These are phyloP conservation scores for Esox lucius DNA, from an alignment of 2,797 vertebrate species.

Conservation along the genomic window DNA sequence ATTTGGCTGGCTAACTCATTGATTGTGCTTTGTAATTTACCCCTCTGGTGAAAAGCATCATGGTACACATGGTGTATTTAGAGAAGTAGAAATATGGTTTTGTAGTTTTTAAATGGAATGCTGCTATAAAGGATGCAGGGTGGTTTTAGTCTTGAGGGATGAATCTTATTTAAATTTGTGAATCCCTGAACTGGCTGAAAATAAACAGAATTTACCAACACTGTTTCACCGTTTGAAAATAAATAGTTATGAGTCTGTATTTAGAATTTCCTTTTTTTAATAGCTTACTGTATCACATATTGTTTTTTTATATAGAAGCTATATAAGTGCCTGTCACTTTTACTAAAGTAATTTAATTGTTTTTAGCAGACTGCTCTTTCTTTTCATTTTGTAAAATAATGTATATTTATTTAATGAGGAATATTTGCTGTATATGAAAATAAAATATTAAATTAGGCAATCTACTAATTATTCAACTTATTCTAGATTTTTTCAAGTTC, in stretches of 20 bases:
- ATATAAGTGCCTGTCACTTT: not conserved
- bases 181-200: not conserved
- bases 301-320: not conserved
- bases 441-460: not conserved
- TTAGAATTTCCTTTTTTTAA: not conserved
- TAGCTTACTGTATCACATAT: constrained; percentile 6
- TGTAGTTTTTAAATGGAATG: not conserved
- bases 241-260: constrained; percentile 4
- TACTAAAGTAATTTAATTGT: not conserved
- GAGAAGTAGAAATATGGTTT: not conserved
- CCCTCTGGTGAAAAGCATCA: too few species aligned
- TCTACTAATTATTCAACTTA: not conserved
- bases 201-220: not conserved
- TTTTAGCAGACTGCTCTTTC: not conserved
- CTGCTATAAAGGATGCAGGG: not conserved
- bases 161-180: not conserved
- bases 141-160: not conserved
- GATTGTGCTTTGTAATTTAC: too few species aligned
- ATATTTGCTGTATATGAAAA: not conserved
- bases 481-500: not conserved
- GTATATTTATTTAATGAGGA: not conserved
- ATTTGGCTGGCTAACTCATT: too few species aligned
- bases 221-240: not conserved
- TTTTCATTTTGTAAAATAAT: not conserved
- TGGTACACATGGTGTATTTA: not conserved